phyloP scores from a whole-genome alignment of 2,113 vertebrate species.

The Colistium nudipinnis region DNA sequence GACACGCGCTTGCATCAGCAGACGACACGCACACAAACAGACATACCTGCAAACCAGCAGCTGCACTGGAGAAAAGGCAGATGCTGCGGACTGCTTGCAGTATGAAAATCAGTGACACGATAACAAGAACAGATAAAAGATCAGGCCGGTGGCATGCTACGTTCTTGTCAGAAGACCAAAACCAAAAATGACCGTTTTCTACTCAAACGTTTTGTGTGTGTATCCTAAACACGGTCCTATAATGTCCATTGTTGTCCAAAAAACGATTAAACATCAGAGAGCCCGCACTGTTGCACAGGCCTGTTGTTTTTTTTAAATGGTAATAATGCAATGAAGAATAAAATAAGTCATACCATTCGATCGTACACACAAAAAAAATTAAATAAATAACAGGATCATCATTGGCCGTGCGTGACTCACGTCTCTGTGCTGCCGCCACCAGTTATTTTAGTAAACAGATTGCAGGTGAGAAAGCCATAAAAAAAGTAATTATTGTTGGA shows the following conservation, averaged over 20 bases:
- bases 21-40: constrained; percentile 15
- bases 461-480: constrained; percentile 31
- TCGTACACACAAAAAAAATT: too few relatives aligned
- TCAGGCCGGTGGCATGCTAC: not conserved
- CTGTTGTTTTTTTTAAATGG: not conserved
- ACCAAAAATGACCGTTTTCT: not conserved
- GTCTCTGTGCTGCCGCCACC: constrained; percentile 1
- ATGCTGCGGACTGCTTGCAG: constrained; percentile 20
- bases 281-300: not conserved
- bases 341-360: too few relatives aligned
- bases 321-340: too few relatives aligned
- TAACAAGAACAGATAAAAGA: constrained; percentile 10
- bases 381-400: not conserved
- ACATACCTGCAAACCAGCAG: constrained; percentile 41
- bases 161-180: not conserved
- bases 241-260: not conserved
- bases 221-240: not conserved
- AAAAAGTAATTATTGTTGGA: constrained; percentile 28
- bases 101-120: constrained; percentile 5
- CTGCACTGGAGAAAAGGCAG: constrained; percentile 39
- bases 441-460: constrained; percentile 4
- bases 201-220: not conserved
- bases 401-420: not conserved
- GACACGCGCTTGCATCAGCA: constrained; percentile 48
- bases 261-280: not conserved